A percentile compares a stretch with the other conserved stretches of the same genome.
Evolutionary conservation across 2,797 vertebrate genomes (phyloP).

Genomic region (Dicrostonyx torquatus): DNA sequence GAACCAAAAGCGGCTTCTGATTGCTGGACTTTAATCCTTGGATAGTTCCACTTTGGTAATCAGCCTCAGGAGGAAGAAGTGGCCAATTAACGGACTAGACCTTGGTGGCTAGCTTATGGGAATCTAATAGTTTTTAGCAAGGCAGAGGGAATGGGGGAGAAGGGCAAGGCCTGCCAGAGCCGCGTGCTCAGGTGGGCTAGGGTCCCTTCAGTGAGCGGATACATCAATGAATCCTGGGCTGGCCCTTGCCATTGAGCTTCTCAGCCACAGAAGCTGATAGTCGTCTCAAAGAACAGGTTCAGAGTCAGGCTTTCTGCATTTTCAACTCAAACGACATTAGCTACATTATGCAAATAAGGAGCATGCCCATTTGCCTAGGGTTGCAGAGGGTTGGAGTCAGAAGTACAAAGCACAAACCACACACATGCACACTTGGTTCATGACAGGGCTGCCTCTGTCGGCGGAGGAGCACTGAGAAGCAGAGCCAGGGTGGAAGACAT

Average conservation of each 20-base stretch:
- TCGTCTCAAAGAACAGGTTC: background rate
- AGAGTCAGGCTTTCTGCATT: background rate
- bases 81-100: background rate
- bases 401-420: background rate
- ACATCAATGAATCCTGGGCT: background rate
- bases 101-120: background rate
- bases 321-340: slow-evolving; percentile 14
- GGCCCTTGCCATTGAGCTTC: background rate
- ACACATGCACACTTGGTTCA: background rate
- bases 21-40: background rate
- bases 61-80: background rate
- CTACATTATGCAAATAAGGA: background rate
- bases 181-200: background rate
- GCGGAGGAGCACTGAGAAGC: background rate
- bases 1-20: background rate
- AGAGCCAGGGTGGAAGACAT: background rate
- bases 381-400: background rate
- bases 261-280: background rate
- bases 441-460: background rate
- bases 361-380: background rate
- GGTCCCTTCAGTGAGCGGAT: background rate
- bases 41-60: background rate
- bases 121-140: background rate
- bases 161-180: background rate
- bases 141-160: background rate